These are phyloP conservation scores for Eubasilissa regina DNA, from an alignment of 1,140 invertebrate genomes.

Conservation along the genomic window DNA sequence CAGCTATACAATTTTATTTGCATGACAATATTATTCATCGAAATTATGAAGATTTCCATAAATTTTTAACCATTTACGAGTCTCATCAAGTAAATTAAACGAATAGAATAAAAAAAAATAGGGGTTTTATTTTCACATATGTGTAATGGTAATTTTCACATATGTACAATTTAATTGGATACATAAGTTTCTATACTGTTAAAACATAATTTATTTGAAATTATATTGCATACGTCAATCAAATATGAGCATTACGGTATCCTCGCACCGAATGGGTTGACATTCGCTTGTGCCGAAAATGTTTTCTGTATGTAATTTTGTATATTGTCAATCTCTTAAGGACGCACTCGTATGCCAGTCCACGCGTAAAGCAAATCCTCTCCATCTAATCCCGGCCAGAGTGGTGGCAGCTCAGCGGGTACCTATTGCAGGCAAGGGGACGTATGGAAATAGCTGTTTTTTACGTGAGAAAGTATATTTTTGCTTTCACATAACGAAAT, in stretches of 20 bases:
- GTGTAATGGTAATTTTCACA: too few species aligned
- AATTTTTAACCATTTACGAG: too few species aligned
- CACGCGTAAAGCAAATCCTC: constrained; percentile 59
- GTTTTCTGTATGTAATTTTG: constrained; percentile 59
- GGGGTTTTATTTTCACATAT: too few species aligned
- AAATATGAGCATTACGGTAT: background rate
- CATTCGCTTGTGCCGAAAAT: constrained; percentile 47
- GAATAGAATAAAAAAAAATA: too few species aligned
- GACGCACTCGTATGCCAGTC: constrained; percentile 58
- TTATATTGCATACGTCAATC: too few species aligned
- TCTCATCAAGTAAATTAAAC: too few species aligned
- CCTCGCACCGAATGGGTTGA: constrained; percentile 15
- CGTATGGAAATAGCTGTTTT: constrained; percentile 20
- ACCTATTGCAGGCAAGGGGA: constrained; percentile 6
- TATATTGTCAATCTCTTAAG: constrained; percentile 61
- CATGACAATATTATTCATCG: too few species aligned
- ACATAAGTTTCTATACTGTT: too few species aligned
- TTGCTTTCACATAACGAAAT: background rate
- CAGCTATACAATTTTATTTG: too few species aligned
- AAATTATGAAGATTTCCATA: too few species aligned
- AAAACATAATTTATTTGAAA: too few species aligned
- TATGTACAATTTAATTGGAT: too few species aligned
- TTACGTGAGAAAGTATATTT: constrained; percentile 27
- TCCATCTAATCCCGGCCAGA: constrained; percentile 42
- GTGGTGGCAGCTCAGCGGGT: background rate